phyloP scores from a whole-genome alignment of 2,113 vertebrate species.

The Asarcornis scutulata region DNA sequence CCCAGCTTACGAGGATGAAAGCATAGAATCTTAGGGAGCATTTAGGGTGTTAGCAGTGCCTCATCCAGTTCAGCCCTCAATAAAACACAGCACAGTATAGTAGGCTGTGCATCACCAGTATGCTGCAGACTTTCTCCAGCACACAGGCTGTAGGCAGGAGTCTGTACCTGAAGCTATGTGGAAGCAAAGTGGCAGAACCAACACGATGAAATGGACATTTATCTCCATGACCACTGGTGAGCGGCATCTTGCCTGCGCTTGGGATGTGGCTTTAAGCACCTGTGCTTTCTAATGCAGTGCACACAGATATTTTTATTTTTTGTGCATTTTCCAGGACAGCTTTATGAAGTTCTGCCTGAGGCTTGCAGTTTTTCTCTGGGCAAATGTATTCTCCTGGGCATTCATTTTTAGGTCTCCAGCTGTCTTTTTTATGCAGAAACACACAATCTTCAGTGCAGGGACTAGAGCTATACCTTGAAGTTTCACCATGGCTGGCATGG shows the following conservation, averaged over 20 bases:
- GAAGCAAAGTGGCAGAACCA: background rate
- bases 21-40: background rate
- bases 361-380: background rate
- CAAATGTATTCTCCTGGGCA: background rate
- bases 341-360: background rate
- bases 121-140: background rate
- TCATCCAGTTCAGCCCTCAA: background rate
- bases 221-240: background rate
- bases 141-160: background rate
- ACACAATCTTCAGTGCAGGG: background rate
- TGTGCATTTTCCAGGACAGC: background rate
- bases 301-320: background rate
- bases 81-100: rapidly evolving
- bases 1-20: background rate
- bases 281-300: background rate
- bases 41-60: background rate
- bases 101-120: background rate
- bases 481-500: background rate
- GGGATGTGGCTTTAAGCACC: background rate
- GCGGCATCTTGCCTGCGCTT: background rate
- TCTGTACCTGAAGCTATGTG: background rate
- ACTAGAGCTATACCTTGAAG: background rate
- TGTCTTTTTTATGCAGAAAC: background rate
- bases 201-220: background rate
- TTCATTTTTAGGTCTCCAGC: background rate